Conservation (phyloP, 2,888 invertebrate genomes). For the Plagiodera versicolora region DNA sequence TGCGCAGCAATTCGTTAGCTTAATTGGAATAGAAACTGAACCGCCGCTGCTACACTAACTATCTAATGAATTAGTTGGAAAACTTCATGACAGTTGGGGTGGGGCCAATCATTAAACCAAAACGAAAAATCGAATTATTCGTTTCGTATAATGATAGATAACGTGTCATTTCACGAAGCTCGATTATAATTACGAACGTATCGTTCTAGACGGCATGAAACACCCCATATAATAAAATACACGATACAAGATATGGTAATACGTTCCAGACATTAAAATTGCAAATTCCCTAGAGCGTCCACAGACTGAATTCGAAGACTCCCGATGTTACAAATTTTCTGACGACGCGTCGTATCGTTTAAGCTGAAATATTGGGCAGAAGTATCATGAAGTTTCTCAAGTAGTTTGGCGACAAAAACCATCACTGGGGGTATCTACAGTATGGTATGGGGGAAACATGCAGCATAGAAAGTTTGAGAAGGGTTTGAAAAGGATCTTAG, state of each 20-base stretch:
- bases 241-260: not conserved
- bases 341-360: conserved; percentile 24
- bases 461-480: conserved; percentile 23
- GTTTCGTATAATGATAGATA: too few species aligned
- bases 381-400: conserved; percentile 29
- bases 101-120: not conserved
- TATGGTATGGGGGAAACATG: too few species aligned
- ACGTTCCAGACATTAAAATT: conserved; percentile 2
- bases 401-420: conserved; percentile 18
- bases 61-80: not conserved
- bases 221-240: not conserved
- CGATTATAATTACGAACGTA: too few species aligned
- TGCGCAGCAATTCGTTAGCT: not conserved
- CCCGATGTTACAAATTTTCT: conserved; percentile 21
- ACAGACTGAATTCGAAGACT: conserved; percentile 11
- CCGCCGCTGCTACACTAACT: not conserved
- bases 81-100: not conserved
- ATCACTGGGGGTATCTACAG: conserved; percentile 25
- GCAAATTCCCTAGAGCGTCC: not conserved
- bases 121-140: not conserved
- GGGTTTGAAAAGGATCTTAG: not conserved
- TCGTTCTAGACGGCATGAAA: not conserved
- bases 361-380: conserved; percentile 27
- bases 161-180: too few species aligned
- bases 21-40: conserved; percentile 1